Evolutionary conservation across 2,113 vertebrate species (phyloP), one percentile per base, ranked within the genome.

Genomic region (Stegastes partitus): DNA sequence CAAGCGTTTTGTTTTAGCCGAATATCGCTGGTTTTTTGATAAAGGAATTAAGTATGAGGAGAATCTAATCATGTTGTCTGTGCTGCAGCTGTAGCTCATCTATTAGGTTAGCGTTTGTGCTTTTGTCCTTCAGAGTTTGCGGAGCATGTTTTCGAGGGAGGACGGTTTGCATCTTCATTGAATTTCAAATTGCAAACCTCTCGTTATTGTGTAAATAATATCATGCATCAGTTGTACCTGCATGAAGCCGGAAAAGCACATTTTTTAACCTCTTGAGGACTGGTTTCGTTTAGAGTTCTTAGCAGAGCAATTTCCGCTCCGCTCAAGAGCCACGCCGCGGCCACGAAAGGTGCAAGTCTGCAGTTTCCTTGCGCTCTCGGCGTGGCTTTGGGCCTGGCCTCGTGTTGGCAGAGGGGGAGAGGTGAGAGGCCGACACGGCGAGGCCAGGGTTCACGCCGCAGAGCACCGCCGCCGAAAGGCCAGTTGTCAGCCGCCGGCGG

Each of bases 401-500:
- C 16, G 53, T 73, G 74, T 88, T 74, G 76, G 68, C 63, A 44
- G 75, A 77, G 63, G 74, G 54, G 50, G 70, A 25, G 25, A 44
- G 49, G 49, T 39, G 47, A 78, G 59, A 66, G 50, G 63, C 49
- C 44, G 18, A 62, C 68, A 12, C 23, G 11, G 69, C 37, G 42
- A 84, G 87, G 85, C 61, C 70, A 55, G 56, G 83, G 87, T 65
- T 90, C 61, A 81, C 56, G 4, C 84, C 10, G 84, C 68, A 71
- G 84, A 73, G 72, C 68, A 49, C 51, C 64, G 0, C 79, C 25
- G 71, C 74, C 64, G 67, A 93, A 93, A 94, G 88, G 90, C 90
- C 89, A 90, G 88, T 90, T 92, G 93, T 93, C 91, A 91, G 79
- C 86, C 74, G 55, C 82, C 72, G 39, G 62, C 26, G 57, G 83